A percentile compares a stretch with the other conserved stretches of the same genome.
Conservation (phyloP, 1,140 invertebrate genomes). For the Drosophila nannoptera region DNA sequence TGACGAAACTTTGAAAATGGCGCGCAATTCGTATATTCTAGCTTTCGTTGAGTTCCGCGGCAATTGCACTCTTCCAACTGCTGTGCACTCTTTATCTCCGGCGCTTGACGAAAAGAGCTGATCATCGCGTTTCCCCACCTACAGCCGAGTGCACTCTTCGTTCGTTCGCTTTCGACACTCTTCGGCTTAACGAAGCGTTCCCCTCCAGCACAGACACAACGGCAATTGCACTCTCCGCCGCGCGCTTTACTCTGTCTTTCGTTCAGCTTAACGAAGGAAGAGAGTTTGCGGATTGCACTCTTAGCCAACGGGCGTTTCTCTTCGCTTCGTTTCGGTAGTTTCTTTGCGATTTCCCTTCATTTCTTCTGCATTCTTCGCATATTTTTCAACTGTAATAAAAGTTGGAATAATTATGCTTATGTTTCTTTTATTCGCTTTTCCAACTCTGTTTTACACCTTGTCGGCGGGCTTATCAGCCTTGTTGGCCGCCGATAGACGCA, state of each 20-base stretch:
- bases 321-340: constrained; percentile 1
- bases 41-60: constrained; percentile 47
- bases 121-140: too few species aligned
- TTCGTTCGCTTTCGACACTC: too few species aligned
- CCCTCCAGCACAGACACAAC: background rate
- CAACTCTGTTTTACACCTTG: constrained; percentile 15
- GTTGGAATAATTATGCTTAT: background rate
- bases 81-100: too few species aligned
- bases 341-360: constrained; percentile 7
- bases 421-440: constrained; percentile 3
- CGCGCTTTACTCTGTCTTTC: constrained; percentile 14
- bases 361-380: background rate
- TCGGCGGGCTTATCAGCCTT: constrained; percentile 12
- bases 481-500: constrained; percentile 14
- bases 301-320: constrained; percentile 1
- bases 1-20: constrained; percentile 30
- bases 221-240: constrained; percentile 13
- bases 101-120: too few species aligned
- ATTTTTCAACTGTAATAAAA: constrained; percentile 20
- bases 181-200: background rate
- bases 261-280: constrained; percentile 12
- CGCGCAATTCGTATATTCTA: constrained; percentile 45
- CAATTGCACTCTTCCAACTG: background rate
- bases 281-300: constrained; percentile 18
- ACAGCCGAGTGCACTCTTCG: background rate